Evolutionary conservation across 2,113 vertebrate species (phyloP).

Genomic region (Dolichotis patagonum): DNA sequence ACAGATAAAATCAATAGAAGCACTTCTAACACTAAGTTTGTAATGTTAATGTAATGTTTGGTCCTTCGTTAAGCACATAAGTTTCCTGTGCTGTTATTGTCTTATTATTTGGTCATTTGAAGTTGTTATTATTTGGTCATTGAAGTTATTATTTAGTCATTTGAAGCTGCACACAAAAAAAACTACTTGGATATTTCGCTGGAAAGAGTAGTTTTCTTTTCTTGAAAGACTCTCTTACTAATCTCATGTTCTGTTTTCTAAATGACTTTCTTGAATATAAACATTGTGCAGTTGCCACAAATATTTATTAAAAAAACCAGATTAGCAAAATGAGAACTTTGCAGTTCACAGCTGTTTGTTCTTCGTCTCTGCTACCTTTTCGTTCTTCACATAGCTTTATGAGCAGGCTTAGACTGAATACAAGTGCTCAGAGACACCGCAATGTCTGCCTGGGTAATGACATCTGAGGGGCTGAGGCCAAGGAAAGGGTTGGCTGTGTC

Average conservation of each 20-base stretch:
- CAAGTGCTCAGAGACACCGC: conserved; percentile 22
- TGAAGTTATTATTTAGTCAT: conserved; percentile 55
- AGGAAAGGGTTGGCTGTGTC: conserved; percentile 57
- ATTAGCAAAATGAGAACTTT: conserved; percentile 64
- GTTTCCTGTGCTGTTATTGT: background rate
- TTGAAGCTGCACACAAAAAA: too few relatives aligned
- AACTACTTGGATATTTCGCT: conserved; percentile 49
- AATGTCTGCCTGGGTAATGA: conserved; percentile 59
- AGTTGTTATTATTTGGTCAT: conserved; percentile 44
- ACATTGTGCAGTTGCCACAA: conserved; percentile 76
- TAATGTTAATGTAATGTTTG: conserved; percentile 30
- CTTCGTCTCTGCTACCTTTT: conserved; percentile 13
- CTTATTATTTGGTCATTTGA: conserved; percentile 50
- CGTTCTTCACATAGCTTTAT: conserved; percentile 2
- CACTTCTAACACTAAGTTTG: background rate
- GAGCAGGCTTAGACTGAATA: conserved; percentile 31
- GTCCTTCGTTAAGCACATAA: background rate
- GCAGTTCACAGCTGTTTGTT: conserved; percentile 62
- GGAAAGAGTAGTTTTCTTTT: conserved; percentile 35
- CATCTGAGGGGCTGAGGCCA: background rate
- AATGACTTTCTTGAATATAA: conserved; percentile 77
- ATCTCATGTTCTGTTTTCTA: conserved; percentile 69
- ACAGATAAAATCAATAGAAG: background rate
- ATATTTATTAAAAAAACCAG: conserved; percentile 71
- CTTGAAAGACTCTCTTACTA: conserved; percentile 69